These are phyloP conservation scores for Aphelinus atriplicis DNA, from an alignment of 1,140 invertebrate genomes.

Conservation along the genomic window DNA sequence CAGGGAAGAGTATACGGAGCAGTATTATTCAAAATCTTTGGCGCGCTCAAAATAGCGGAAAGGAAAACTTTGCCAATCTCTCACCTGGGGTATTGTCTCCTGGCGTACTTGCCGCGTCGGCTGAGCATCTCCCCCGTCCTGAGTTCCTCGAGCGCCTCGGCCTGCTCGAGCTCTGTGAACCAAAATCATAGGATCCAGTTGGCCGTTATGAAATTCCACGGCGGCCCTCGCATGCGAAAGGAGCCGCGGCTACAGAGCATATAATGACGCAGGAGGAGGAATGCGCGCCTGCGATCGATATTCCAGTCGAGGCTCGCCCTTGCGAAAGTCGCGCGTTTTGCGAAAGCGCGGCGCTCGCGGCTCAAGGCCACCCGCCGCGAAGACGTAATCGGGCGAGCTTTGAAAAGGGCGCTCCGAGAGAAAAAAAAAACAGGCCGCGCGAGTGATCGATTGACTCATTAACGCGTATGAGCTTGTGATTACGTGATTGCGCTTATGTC, in stretches of 20 bases:
- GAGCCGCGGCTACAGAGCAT: too few species aligned
- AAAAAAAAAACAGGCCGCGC: too few species aligned
- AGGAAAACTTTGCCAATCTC: background rate
- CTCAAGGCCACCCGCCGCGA: background rate
- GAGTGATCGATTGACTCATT: too few species aligned
- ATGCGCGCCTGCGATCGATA: background rate
- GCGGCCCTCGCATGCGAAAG: too few species aligned
- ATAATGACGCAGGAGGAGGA: too few species aligned
- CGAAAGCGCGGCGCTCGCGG: constrained; percentile 13
- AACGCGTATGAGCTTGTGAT: too few species aligned
- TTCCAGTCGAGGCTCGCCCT: constrained; percentile 2
- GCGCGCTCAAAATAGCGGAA: background rate
- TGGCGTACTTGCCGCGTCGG: background rate
- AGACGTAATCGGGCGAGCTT: background rate
- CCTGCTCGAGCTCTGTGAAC: constrained; percentile 44
- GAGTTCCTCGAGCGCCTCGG: constrained; percentile 41
- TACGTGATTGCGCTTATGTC: too few species aligned
- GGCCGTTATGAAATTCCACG: too few species aligned
- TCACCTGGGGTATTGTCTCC: constrained; percentile 14
- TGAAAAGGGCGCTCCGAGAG: background rate
- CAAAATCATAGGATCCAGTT: background rate
- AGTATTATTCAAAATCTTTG: too few species aligned
- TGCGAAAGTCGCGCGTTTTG: constrained; percentile 28
- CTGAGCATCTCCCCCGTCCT: constrained; percentile 41
- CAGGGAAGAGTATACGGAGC: too few species aligned